Conservation (phyloP, 2,888 invertebrate genomes). For the Calephelis perditalis region DNA sequence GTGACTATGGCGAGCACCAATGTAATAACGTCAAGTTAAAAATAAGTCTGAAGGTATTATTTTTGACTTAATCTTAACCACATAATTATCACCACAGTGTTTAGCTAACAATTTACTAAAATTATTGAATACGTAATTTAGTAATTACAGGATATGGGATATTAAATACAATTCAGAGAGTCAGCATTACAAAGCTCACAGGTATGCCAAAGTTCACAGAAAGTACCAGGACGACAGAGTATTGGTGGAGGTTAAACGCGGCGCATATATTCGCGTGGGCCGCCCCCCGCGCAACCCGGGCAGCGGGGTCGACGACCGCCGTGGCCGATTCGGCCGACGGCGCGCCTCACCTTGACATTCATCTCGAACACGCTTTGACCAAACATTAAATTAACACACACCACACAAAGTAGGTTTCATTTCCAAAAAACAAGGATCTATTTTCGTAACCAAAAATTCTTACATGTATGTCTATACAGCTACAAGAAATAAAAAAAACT, state of each 20-base stretch:
- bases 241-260: conserved; percentile 58
- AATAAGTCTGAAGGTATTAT: no score
- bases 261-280: conserved; percentile 74
- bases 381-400: conserved; percentile 62
- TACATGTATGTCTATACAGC: no score
- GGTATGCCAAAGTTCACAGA: conserved; percentile 32
- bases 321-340: conserved; percentile 73
- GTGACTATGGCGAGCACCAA: no score
- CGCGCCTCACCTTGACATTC: conserved; percentile 78
- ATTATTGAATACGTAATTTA: no score
- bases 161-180: neutral
- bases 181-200: conserved; percentile 1
- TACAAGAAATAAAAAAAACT: no score
- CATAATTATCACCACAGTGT: no score
- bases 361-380: conserved; percentile 70
- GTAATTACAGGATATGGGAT: no score
- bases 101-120: no score
- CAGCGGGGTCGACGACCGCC: conserved; percentile 65
- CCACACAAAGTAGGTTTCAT: conserved; percentile 30
- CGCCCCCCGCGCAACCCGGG: conserved; percentile 49
- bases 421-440: conserved; percentile 1
- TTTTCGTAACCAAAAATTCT: no score
- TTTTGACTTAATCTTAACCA: no score
- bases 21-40: no score
- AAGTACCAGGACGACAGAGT: conserved; percentile 64